Evolutionary conservation across 2,888 invertebrate species (phyloP).

Genomic region (Andrena praecox): DNA sequence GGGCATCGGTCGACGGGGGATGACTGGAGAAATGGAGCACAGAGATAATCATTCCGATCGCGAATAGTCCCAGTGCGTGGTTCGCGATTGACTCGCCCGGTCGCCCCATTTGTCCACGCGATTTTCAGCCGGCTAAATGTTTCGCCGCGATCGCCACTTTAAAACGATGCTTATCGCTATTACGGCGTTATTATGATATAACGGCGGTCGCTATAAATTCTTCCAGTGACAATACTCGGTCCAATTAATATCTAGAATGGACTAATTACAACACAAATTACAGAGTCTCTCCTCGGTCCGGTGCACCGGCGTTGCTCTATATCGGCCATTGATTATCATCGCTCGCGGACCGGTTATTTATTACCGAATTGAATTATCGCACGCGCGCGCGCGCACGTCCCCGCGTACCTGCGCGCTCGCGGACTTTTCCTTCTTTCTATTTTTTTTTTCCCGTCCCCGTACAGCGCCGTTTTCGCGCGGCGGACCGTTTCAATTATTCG

Average conservation of each 20-base stretch:
- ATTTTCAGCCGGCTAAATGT: background rate
- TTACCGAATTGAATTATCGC: slow-evolving; percentile 53
- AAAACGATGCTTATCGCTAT: slow-evolving; percentile 58
- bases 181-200: slow-evolving; percentile 57
- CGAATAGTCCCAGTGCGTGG: background rate
- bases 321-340: slow-evolving; percentile 62
- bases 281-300: slow-evolving; percentile 48
- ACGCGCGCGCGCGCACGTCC: background rate
- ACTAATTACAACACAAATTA: slow-evolving; percentile 70
- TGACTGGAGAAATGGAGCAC: background rate
- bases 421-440: background rate
- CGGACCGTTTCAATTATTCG: slow-evolving; percentile 35
- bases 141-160: slow-evolving; percentile 46
- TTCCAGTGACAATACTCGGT: slow-evolving; percentile 58
- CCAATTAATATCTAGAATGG: slow-evolving; percentile 68
- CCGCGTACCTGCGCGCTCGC: background rate
- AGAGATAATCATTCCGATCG: background rate
- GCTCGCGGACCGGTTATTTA: slow-evolving; percentile 49
- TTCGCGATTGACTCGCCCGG: background rate
- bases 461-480: background rate
- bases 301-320: slow-evolving; percentile 29
- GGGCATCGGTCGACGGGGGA: background rate
- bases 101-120: background rate
- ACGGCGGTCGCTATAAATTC: slow-evolving; percentile 64
- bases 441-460: slow-evolving; percentile 1